These are phyloP conservation scores for Crotalus horridus DNA, from an alignment of 2,113 vertebrate species.

Conservation along the genomic window DNA sequence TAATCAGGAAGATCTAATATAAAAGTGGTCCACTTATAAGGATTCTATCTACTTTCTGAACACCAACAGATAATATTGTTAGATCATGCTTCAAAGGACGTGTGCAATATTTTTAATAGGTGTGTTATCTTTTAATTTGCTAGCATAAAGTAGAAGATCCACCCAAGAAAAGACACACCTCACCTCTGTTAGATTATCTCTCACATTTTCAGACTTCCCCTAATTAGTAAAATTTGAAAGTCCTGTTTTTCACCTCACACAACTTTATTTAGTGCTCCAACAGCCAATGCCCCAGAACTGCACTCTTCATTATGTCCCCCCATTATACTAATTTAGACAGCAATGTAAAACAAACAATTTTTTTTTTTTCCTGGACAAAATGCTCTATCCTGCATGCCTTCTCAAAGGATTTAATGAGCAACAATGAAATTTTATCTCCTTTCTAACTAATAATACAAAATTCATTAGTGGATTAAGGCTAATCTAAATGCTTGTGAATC, in stretches of 20 bases:
- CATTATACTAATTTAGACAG: not conserved
- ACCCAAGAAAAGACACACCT: not conserved
- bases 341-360: not conserved
- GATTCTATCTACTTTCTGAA: not conserved
- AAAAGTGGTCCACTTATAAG: not conserved
- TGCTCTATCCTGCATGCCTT: not conserved
- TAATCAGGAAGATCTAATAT: not conserved
- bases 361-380: not conserved
- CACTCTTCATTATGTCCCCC: not conserved
- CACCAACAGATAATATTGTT: not conserved
- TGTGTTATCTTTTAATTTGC: not conserved
- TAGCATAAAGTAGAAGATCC: not conserved
- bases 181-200: not conserved
- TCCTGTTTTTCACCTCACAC: not conserved
- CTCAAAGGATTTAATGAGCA: constrained; percentile 23
- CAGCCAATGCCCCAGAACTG: not conserved
- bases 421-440: constrained; percentile 35
- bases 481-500: constrained; percentile 46
- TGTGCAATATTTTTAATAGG: not conserved
- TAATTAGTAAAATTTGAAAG: not conserved
- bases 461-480: constrained; percentile 58
- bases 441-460: constrained; percentile 45
- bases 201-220: not conserved
- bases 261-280: too few species aligned
- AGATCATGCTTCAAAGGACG: not conserved